These are phyloP conservation scores for Barypeithes pellucidus DNA, from an alignment of 2,888 invertebrate genomes.

Conservation along the genomic window DNA sequence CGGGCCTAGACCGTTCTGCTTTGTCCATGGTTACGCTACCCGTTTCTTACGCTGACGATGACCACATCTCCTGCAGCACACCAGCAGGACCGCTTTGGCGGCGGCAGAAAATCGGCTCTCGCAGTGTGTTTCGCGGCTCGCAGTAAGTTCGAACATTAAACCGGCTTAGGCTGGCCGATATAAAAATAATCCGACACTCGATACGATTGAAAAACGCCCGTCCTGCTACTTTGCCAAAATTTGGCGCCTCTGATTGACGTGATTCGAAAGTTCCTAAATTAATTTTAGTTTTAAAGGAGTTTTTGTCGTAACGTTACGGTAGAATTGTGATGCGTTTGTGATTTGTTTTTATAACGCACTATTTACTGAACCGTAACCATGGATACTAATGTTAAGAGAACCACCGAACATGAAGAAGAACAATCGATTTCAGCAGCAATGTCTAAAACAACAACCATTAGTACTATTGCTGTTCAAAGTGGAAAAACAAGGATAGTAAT, in stretches of 20 bases:
- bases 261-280: slow-evolving; percentile 24
- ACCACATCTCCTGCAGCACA: slow-evolving; percentile 56
- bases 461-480: slow-evolving; percentile 92
- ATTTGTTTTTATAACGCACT: background rate
- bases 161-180: slow-evolving; percentile 59
- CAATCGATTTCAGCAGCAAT: slow-evolving; percentile 62
- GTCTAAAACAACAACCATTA: slow-evolving; percentile 85
- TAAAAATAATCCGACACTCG: slow-evolving; percentile 55
- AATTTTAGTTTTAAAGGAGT: slow-evolving; percentile 25
- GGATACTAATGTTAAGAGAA: slow-evolving; percentile 59
- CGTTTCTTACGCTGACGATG: slow-evolving; percentile 46
- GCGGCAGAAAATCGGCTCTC: slow-evolving; percentile 58
- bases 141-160: slow-evolving; percentile 59
- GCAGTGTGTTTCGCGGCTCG: slow-evolving; percentile 70
- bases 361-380: slow-evolving; percentile 37
- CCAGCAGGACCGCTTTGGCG: slow-evolving; percentile 56
- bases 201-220: slow-evolving; percentile 51
- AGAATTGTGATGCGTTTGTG: slow-evolving; percentile 27
- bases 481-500: slow-evolving; percentile 90
- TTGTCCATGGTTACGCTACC: slow-evolving; percentile 17
- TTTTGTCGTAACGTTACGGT: background rate
- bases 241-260: slow-evolving; percentile 20
- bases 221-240: slow-evolving; percentile 34
- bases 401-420: slow-evolving; percentile 61
- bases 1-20: slow-evolving; percentile 21